Evolutionary conservation across 2,888 invertebrate species (phyloP).

Genomic region (Acleris sparsana): DNA sequence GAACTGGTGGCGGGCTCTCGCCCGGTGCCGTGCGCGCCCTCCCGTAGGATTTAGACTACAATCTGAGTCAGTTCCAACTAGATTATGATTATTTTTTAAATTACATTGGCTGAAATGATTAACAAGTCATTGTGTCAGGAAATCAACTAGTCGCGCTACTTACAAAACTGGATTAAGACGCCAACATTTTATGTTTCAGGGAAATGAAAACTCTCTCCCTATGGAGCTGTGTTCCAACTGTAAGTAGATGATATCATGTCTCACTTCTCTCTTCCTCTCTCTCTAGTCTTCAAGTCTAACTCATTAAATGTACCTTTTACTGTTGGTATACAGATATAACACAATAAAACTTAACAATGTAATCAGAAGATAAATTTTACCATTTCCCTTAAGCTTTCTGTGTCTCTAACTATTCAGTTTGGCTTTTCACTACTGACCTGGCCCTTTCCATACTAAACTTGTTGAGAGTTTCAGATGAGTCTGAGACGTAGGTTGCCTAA

Average conservation of each 20-base stretch:
- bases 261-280: slow-evolving; percentile 32
- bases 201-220: slow-evolving; percentile 97
- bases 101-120: not conserved
- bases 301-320: slow-evolving; percentile 32
- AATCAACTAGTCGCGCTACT: not conserved
- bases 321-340: slow-evolving; percentile 25
- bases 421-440: slow-evolving; percentile 44
- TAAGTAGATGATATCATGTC: slow-evolving; percentile 82
- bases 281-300: slow-evolving; percentile 42
- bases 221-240: slow-evolving; percentile 99
- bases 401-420: slow-evolving; percentile 47
- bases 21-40: slow-evolving; percentile 12
- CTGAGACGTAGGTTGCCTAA: slow-evolving; percentile 54
- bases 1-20: slow-evolving; percentile 4
- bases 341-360: slow-evolving; percentile 14
- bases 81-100: not conserved
- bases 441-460: slow-evolving; percentile 34
- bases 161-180: not conserved
- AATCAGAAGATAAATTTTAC: slow-evolving; percentile 23
- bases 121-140: slow-evolving; percentile 1
- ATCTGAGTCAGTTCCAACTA: not conserved
- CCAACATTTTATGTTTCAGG: slow-evolving; percentile 85
- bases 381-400: slow-evolving; percentile 43
- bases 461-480: slow-evolving; percentile 40
- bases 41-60: not conserved